Percentiles rank a stretch among this genome's conserved stretches.
Conservation (phyloP, 2,888 invertebrate species). For the Trissoscelio sp. region DNA sequence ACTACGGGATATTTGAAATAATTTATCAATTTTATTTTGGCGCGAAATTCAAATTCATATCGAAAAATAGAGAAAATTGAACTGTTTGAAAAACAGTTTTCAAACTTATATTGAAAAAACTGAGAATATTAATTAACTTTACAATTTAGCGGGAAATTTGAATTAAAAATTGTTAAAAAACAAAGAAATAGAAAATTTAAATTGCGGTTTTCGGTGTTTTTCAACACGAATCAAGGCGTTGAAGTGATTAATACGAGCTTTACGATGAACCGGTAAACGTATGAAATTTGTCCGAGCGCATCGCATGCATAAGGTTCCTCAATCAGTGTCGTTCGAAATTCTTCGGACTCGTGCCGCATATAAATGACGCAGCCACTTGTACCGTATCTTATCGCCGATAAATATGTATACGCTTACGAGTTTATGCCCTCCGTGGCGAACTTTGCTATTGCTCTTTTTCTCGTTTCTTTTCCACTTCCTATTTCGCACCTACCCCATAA, state of each 20-base stretch:
- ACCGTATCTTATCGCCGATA: constrained; percentile 75
- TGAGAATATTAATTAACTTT: not conserved
- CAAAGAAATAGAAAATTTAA: not conserved
- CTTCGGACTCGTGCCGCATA: constrained; percentile 67
- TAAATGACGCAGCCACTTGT: constrained; percentile 64
- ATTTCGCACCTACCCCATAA: constrained; percentile 46
- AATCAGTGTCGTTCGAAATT: constrained; percentile 66
- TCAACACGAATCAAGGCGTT: constrained; percentile 32
- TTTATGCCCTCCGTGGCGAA: constrained; percentile 68
- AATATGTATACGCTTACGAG: constrained; percentile 74
- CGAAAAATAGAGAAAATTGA: no score
- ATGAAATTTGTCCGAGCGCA: constrained; percentile 49
- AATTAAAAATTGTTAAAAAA: not conserved
- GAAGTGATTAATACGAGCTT: constrained; percentile 55
- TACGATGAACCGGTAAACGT: constrained; percentile 43
- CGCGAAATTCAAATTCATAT: no score
- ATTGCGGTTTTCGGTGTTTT: not conserved
- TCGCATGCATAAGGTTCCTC: constrained; percentile 64
- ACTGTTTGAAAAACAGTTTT: no score
- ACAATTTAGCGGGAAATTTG: constrained; percentile 9
- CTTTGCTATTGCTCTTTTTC: constrained; percentile 66
- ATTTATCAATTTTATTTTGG: no score
- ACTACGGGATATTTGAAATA: no score
- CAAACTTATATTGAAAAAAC: no score
- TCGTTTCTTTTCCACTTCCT: constrained; percentile 47